Conservation (phyloP, 2,113 vertebrate species). For the Gavialis gangeticus region DNA sequence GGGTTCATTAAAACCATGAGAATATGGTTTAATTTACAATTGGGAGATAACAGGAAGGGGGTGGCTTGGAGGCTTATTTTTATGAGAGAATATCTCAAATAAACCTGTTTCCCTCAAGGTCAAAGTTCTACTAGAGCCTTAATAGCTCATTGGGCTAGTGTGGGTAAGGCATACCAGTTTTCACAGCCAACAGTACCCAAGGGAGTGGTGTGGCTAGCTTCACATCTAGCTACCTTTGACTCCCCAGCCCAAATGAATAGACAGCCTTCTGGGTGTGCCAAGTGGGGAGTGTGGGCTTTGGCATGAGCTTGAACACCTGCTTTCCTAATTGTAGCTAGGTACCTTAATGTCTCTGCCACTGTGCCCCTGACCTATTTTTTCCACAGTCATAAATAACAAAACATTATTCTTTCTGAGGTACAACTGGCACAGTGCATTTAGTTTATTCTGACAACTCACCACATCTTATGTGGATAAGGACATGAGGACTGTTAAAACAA, state of each 20-base stretch:
- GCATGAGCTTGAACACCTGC: too few relatives aligned
- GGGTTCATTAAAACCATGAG: not conserved
- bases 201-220: too few relatives aligned
- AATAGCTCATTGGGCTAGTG: too few relatives aligned
- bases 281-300: too few relatives aligned
- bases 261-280: too few relatives aligned
- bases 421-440: not conserved
- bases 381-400: not conserved
- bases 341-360: too few relatives aligned
- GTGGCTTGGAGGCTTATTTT: not conserved
- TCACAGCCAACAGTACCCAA: too few relatives aligned
- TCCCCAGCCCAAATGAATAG: too few relatives aligned
- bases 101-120: not conserved
- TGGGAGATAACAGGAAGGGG: not conserved
- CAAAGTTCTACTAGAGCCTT: not conserved
- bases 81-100: not conserved
- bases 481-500: not conserved
- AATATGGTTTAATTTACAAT: not conserved
- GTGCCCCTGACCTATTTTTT: too few relatives aligned
- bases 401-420: not conserved
- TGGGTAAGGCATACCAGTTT: too few relatives aligned
- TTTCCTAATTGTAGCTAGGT: too few relatives aligned
- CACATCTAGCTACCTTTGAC: too few relatives aligned
- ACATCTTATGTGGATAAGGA: not conserved
- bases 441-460: not conserved